These are phyloP conservation scores for Nephrotoma flavescens DNA, from an alignment of 2,888 invertebrate genomes.

Conservation along the genomic window DNA sequence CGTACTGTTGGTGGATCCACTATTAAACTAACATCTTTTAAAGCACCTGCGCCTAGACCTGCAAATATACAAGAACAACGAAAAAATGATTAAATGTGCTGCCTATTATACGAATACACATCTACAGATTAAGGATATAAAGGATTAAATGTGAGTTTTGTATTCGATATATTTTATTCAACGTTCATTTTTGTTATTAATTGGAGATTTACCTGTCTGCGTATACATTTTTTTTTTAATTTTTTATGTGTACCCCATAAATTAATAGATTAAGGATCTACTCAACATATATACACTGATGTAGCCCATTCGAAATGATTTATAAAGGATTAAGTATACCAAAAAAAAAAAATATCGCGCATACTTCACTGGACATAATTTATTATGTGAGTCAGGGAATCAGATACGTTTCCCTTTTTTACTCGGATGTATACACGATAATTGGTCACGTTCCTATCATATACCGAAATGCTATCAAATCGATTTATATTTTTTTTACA, in stretches of 20 bases:
- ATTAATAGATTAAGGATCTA: neutral
- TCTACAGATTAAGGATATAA: neutral
- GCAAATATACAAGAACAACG: constrained; percentile 11
- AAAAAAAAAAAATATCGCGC: neutral
- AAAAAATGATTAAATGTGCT: neutral
- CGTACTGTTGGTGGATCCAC: constrained; percentile 56
- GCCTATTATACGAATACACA: neutral
- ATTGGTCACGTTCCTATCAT: neutral
- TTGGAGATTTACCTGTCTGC: neutral
- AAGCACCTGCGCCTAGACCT: constrained; percentile 43
- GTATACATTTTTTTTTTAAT: neutral
- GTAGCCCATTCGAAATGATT: neutral
- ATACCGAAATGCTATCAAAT: neutral
- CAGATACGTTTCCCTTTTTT: neutral
- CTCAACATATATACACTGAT: neutral
- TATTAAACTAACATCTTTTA: constrained; percentile 54
- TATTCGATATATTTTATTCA: neutral
- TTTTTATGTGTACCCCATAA: neutral
- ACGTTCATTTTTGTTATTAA: neutral
- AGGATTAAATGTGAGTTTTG: neutral
- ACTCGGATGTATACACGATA: neutral
- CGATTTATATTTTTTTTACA: neutral
- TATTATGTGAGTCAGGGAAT: neutral
- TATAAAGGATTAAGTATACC: neutral
- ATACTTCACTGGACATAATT: neutral